Percentiles rank a stretch among this genome's conserved stretches.
These are phyloP conservation scores for Nasonia vitripennis DNA, from an alignment of 1,140 invertebrate genomes.

Conservation along the genomic window DNA sequence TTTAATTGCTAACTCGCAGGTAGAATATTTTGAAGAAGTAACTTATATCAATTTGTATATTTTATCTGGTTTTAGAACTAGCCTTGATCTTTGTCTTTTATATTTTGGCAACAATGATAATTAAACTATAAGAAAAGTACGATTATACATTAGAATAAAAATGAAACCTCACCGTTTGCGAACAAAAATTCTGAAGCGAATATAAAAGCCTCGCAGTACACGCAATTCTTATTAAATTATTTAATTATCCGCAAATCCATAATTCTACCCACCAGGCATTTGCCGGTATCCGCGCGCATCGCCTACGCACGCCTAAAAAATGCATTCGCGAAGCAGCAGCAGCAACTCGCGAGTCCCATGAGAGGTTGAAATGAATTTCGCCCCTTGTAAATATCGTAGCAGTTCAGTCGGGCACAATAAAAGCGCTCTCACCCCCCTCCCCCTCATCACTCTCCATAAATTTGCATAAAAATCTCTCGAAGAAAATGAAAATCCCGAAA, in stretches of 20 bases:
- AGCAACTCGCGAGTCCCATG: neutral
- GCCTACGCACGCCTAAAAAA: conserved; percentile 6
- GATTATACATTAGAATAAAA: too few species aligned
- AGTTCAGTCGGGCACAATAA: neutral
- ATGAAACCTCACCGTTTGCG: too few species aligned
- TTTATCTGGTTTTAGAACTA: too few species aligned
- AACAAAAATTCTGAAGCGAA: too few species aligned
- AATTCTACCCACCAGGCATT: too few species aligned
- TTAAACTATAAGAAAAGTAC: too few species aligned
- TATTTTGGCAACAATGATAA: too few species aligned
- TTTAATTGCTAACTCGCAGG: too few species aligned
- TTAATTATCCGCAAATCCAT: neutral
- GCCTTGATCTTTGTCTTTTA: too few species aligned
- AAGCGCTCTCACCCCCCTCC: neutral
- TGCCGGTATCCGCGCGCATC: neutral
- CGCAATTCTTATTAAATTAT: neutral
- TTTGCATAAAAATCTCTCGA: conserved; percentile 55
- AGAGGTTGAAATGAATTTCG: conserved; percentile 2
- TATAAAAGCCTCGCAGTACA: neutral
- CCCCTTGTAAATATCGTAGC: neutral
- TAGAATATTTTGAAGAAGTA: too few species aligned
- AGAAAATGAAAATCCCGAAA: conserved; percentile 46
- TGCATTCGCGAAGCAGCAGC: neutral
- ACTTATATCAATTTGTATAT: too few species aligned
- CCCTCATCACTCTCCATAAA: neutral